These are phyloP conservation scores for Spinus pinus DNA, from an alignment of 2,797 vertebrate species.

Conservation along the genomic window DNA sequence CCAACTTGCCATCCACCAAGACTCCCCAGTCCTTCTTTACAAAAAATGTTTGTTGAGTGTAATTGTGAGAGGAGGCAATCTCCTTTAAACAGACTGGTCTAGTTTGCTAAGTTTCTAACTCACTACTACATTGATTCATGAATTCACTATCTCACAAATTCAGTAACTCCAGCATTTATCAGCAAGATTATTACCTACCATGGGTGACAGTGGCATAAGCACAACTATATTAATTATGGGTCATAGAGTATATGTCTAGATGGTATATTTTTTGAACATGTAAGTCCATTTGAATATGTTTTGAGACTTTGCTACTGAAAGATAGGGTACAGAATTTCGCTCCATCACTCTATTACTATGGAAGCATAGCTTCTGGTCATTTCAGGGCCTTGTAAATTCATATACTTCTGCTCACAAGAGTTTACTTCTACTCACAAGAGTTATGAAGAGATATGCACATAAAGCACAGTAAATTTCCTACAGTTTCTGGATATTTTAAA, in stretches of 20 bases:
- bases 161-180: background rate
- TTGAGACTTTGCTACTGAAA: background rate
- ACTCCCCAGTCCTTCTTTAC: background rate
- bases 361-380: background rate
- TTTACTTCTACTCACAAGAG: background rate
- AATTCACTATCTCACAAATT: background rate
- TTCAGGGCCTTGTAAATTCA: background rate
- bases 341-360: accelerated
- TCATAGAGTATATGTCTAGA: background rate
- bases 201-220: background rate
- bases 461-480: background rate
- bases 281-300: background rate
- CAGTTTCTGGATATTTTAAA: background rate
- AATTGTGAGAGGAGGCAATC: background rate
- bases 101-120: background rate
- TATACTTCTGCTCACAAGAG: background rate
- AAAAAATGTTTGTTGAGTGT: background rate
- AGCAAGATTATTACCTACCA: background rate
- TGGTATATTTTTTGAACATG: background rate
- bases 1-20: background rate
- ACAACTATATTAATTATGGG: background rate
- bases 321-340: background rate
- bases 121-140: background rate
- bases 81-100: background rate
- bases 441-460: background rate